Evolutionary conservation across 2,113 vertebrate genomes (phyloP), one percentile per base, ranked within the genome.

Genomic region (Tursiops truncatus): DNA sequence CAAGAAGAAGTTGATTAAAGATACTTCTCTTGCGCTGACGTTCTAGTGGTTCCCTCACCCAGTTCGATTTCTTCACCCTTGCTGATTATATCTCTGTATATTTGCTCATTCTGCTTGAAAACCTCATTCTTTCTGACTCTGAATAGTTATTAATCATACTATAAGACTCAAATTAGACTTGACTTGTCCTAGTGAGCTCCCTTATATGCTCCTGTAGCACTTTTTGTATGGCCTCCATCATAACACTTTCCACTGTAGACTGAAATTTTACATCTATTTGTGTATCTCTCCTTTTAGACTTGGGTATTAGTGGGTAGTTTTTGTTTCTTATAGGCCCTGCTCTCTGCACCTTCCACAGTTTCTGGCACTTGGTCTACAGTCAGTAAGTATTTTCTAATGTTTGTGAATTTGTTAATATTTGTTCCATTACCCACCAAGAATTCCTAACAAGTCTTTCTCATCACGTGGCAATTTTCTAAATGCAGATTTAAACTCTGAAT

Each of bases 61-160:
- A 62, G 13, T 6, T 8, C 7, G 7, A 20, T 1, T 87, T n/a
- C 2, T 1, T 36, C 26, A 7, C 0, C 13, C 1, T 71, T 47
- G 38, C 12, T 71, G 44, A 14, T 67, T 3, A 6, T 28, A 12
- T 47, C 5, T 67, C 44, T 13, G 2, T 36, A 33, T 18, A 10
- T 53, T 83, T 65, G 6, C 1, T 80, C 28, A 70, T 68, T 95
- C 25, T 53, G 8, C 28, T 36, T 28, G 25, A 82, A 82, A 71
- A 26, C 0, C 28, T 63, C 23, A 74, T 31, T 28, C 31, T 60
- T 41, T 12, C 38, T 77, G 15, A 58, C 11, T 83, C 20, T 83
- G 36, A 56, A 47, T 28, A 82, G 2, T 58, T 65, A 38, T 60
- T 36, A 80, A 20, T 53, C 15, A 86, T 56, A 31, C 5, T 0